These are phyloP conservation scores for Caenorhabditis afra DNA, from an alignment of 2,888 invertebrate species.

Conservation along the genomic window DNA sequence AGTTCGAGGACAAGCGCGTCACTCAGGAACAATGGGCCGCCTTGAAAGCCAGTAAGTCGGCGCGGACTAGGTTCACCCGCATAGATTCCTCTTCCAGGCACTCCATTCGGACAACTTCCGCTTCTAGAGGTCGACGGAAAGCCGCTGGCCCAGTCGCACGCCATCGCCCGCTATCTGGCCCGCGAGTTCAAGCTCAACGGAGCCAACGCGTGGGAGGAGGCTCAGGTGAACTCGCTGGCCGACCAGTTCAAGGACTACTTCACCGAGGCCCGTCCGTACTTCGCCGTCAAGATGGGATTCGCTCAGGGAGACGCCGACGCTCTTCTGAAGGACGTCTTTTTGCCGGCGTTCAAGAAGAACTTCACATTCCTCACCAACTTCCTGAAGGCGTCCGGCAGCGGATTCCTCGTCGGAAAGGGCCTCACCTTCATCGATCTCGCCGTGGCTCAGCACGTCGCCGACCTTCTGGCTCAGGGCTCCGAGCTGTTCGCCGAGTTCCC, in stretches of 20 bases:
- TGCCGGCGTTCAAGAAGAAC: constrained; percentile 31
- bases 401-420: constrained; percentile 68
- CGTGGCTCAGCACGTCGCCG: constrained; percentile 67
- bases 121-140: constrained; percentile 70
- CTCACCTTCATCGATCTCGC: constrained; percentile 75
- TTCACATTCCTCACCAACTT: constrained; percentile 27
- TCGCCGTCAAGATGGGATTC: constrained; percentile 62
- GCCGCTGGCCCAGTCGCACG: constrained; percentile 63
- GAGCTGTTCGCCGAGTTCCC: constrained; percentile 67
- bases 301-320: constrained; percentile 61
- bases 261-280: constrained; percentile 58
- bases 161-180: constrained; percentile 69
- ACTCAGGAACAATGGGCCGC: constrained; percentile 61
- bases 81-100: constrained; percentile 31
- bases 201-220: constrained; percentile 64
- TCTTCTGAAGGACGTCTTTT: constrained; percentile 46
- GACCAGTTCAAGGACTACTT: constrained; percentile 70
- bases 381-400: constrained; percentile 57
- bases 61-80: neutral
- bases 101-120: constrained; percentile 70
- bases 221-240: constrained; percentile 64
- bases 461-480: constrained; percentile 59
- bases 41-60: constrained; percentile 60
- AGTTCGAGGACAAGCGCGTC: constrained; percentile 67
- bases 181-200: constrained; percentile 66